Percentiles rank a stretch among this genome's conserved stretches.
Conservation (phyloP, 1,140 invertebrate genomes). For the Brachionus paranguensis region DNA sequence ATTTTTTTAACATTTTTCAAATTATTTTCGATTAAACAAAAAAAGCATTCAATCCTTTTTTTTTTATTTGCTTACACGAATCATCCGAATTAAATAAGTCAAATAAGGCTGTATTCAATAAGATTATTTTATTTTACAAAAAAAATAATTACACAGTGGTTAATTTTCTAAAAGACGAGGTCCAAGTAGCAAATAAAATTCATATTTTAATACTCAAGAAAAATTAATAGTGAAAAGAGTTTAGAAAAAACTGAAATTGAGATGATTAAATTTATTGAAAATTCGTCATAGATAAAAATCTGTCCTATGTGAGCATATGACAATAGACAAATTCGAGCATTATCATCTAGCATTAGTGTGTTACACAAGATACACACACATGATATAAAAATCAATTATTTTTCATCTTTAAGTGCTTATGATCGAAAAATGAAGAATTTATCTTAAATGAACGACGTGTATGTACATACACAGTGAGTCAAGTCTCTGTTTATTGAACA, state of each 20-base stretch:
- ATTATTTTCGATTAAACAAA: neutral
- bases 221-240: neutral
- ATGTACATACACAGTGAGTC: neutral
- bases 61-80: neutral
- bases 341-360: neutral
- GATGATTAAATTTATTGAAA: neutral
- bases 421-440: neutral
- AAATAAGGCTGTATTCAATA: neutral
- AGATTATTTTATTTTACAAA: neutral
- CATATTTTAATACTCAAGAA: neutral
- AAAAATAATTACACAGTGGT: neutral
- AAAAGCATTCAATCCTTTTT: neutral
- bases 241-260: neutral
- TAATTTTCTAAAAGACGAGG: neutral
- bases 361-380: neutral
- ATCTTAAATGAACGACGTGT: neutral
- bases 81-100: neutral
- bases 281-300: neutral
- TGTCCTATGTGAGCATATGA: neutral
- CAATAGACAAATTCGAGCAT: neutral
- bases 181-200: neutral
- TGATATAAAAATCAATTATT: neutral
- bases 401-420: neutral
- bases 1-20: neutral
- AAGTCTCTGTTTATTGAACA: neutral